Conservation (phyloP, 2,113 vertebrate species). For the Carassius carassius region DNA sequence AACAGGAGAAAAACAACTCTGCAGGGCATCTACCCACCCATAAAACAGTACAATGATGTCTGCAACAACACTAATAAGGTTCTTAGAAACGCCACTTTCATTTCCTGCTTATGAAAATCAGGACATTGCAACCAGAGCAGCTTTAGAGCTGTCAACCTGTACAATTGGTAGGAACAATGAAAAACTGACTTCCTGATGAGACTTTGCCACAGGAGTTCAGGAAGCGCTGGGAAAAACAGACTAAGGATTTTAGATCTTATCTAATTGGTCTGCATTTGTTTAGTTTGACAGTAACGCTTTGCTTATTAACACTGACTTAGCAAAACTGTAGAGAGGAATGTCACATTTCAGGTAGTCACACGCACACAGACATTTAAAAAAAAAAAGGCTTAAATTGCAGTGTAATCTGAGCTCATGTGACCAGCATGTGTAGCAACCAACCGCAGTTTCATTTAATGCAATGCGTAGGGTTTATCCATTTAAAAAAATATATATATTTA, state of each 20-base stretch:
- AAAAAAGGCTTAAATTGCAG: not conserved
- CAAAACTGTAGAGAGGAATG: not conserved
- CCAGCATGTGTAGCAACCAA: not conserved
- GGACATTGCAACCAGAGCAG: not conserved
- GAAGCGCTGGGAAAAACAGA: not conserved
- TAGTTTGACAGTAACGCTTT: not conserved
- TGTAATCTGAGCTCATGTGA: not conserved
- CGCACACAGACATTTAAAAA: not conserved
- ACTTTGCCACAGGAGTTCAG: not conserved
- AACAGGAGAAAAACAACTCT: constrained; percentile 15
- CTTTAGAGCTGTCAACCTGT: not conserved
- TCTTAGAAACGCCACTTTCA: not conserved
- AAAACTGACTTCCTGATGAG: not conserved
- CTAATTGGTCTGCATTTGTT: not conserved
- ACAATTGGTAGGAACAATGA: constrained; percentile 18
- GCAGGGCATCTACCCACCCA: not conserved
- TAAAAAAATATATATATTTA: too few species aligned
- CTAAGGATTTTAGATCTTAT: constrained; percentile 1
- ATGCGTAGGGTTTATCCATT: not conserved
- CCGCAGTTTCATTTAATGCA: not conserved
- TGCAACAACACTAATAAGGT: not conserved
- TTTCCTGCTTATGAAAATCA: not conserved
- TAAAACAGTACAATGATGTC: not conserved
- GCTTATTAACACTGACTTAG: constrained; percentile 18
- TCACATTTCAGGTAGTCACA: not conserved